Evolutionary conservation across 2,113 vertebrate genomes (phyloP).

Genomic region (Chamaea fasciata): DNA sequence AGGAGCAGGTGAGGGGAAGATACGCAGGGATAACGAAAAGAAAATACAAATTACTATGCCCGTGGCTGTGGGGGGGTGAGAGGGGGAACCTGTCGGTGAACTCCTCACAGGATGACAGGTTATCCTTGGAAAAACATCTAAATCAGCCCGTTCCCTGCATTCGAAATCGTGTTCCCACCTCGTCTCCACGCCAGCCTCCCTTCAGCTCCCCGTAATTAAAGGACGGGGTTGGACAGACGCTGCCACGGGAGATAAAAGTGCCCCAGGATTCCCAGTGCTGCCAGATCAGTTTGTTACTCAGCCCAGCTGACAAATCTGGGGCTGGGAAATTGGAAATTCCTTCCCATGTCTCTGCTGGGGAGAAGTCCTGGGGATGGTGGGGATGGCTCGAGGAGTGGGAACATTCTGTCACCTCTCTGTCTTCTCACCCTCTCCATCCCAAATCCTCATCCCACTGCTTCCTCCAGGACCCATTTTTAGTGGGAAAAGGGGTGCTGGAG

Average conservation of each 20-base stretch:
- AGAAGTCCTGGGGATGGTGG: not conserved
- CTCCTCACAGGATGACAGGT: not conserved
- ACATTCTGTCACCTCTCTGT: not conserved
- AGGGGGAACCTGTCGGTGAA: not conserved
- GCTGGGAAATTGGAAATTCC: not conserved
- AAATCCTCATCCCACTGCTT: not conserved
- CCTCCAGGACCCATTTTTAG: not conserved
- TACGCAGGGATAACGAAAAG: not conserved
- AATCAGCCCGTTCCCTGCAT: not conserved
- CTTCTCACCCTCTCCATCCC: not conserved
- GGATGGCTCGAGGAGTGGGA: not conserved
- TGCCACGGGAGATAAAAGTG: not conserved
- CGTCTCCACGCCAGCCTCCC: not conserved
- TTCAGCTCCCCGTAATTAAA: not conserved
- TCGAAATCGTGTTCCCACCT: not conserved
- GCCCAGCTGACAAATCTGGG: not conserved
- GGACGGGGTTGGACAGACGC: not conserved
- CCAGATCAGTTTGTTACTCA: not conserved
- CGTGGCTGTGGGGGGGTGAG: not conserved
- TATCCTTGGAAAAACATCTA: not conserved
- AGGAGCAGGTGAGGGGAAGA: conserved; percentile 48
- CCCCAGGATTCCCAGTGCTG: not conserved
- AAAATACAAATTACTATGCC: not conserved
- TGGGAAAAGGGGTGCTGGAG: not conserved
- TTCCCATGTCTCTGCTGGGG: not conserved